phyloP scores from a whole-genome alignment of 1,140 invertebrate genomes.

The Procambarus clarkii region DNA sequence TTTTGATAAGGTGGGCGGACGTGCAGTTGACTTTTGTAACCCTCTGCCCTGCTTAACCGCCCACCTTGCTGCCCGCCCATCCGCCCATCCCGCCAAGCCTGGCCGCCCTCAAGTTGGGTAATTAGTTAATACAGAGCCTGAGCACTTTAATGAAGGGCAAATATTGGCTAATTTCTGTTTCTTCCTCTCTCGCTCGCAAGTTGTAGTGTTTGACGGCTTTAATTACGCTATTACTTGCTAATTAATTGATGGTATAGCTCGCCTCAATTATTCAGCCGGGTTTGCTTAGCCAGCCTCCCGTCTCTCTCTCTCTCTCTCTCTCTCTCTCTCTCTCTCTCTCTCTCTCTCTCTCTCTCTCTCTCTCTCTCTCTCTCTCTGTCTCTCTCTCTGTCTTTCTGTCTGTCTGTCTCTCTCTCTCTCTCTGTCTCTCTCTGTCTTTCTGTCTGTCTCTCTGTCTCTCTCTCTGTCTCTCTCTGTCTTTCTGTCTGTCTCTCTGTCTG shows the following conservation, averaged over 20 bases:
- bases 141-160: constrained; percentile 40
- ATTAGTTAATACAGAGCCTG: constrained; percentile 35
- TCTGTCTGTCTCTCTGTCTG: too few relatives aligned
- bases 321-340: neutral
- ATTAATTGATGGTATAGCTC: constrained; percentile 32
- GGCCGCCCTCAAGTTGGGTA: neutral
- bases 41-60: too few relatives aligned
- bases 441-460: neutral
- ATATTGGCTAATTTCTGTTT: constrained; percentile 52
- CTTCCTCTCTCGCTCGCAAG: constrained; percentile 18
- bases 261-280: constrained; percentile 24
- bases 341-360: neutral
- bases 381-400: neutral
- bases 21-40: too few relatives aligned
- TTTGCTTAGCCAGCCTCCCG: constrained; percentile 23
- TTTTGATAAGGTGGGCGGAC: too few relatives aligned
- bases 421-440: too few relatives aligned
- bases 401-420: neutral
- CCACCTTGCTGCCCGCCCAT: neutral
- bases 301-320: constrained; percentile 8
- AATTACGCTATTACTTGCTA: constrained; percentile 42
- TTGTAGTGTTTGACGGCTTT: constrained; percentile 44
- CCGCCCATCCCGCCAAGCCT: neutral
- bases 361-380: neutral
- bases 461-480: too few relatives aligned